phyloP scores from a whole-genome alignment of 1,140 invertebrate species.

The Oryzaephilus surinamensis region DNA sequence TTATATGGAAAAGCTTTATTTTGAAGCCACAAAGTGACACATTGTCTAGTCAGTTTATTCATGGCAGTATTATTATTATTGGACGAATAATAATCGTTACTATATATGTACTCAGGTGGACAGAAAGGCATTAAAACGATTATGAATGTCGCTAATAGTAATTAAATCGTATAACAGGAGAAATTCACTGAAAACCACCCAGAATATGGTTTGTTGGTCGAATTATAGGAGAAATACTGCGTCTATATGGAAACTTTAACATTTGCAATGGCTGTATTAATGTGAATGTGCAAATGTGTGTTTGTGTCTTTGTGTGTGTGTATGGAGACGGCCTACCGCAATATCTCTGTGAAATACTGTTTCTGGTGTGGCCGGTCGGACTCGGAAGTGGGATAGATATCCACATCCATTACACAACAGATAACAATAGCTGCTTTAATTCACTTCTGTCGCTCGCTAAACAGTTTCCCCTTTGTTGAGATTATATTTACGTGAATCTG shows the following conservation, averaged over 20 bases:
- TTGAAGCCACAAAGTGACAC: too few species aligned
- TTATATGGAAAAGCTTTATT: too few species aligned
- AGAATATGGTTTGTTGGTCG: too few species aligned
- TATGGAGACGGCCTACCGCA: conserved; percentile 13
- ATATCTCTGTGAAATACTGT: conserved; percentile 27
- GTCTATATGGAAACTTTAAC: too few species aligned
- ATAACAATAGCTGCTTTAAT: conserved; percentile 25
- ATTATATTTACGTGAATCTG: conserved; percentile 17
- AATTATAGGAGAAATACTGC: too few species aligned
- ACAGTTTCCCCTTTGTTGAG: conserved; percentile 24
- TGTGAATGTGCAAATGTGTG: too few species aligned
- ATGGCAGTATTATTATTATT: too few species aligned
- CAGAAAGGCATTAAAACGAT: conserved; percentile 20
- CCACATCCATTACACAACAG: conserved; percentile 25
- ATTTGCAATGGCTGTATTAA: too few species aligned
- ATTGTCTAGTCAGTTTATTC: too few species aligned
- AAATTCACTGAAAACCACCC: too few species aligned
- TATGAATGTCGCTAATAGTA: conserved; percentile 22
- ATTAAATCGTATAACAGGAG: conserved; percentile 24
- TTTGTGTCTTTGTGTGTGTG: too few species aligned
- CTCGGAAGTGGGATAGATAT: conserved; percentile 23
- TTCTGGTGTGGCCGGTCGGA: conserved; percentile 17
- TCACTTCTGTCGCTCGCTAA: conserved; percentile 19
- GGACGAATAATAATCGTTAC: too few species aligned
- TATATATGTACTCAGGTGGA: conserved; percentile 21